A percentile compares a stretch with the other conserved stretches of the same genome.
phyloP scores from a whole-genome alignment of 2,888 invertebrate species.

The Drosophila ustulata region DNA sequence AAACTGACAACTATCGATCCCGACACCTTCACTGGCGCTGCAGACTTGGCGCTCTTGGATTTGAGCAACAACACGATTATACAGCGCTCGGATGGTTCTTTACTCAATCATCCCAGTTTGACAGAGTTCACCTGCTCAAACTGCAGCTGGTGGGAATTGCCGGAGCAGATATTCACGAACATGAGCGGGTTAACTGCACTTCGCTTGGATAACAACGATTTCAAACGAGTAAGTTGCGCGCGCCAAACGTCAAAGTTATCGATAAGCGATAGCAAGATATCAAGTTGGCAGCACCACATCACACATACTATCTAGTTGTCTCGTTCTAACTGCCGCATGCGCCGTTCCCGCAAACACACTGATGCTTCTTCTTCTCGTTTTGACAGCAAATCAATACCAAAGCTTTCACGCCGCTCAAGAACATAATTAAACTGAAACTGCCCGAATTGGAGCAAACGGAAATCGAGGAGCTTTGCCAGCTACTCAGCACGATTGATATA shows the following conservation, averaged over 20 bases:
- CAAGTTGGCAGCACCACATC: slow-evolving; percentile 49
- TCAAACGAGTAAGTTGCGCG: slow-evolving; percentile 76
- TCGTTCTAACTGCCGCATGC: slow-evolving; percentile 45
- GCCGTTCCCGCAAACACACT: slow-evolving; percentile 10
- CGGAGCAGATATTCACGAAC: slow-evolving; percentile 83
- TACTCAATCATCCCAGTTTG: slow-evolving; percentile 82
- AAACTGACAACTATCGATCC: slow-evolving; percentile 80
- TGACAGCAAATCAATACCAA: slow-evolving; percentile 84
- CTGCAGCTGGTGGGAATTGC: slow-evolving; percentile 83
- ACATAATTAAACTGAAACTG: slow-evolving; percentile 83
- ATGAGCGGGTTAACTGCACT: slow-evolving; percentile 81
- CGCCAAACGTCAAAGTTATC: slow-evolving; percentile 30
- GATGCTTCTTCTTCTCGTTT: slow-evolving; percentile 29
- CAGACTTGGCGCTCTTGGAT: slow-evolving; percentile 80
- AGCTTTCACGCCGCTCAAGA: slow-evolving; percentile 83
- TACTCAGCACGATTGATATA: slow-evolving; percentile 83
- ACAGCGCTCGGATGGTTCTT: slow-evolving; percentile 76
- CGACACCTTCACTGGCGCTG: slow-evolving; percentile 81
- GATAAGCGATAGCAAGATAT: slow-evolving; percentile 41
- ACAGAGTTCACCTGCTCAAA: slow-evolving; percentile 82
- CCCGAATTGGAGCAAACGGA: slow-evolving; percentile 80
- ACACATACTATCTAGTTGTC: slow-evolving; percentile 39
- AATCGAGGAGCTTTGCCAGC: slow-evolving; percentile 82
- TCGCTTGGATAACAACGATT: slow-evolving; percentile 83
- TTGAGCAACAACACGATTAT: slow-evolving; percentile 83